Base-by-base conservation (phyloP, 2,888 invertebrate genomes). In the Mycalesis mineus region DNA sequence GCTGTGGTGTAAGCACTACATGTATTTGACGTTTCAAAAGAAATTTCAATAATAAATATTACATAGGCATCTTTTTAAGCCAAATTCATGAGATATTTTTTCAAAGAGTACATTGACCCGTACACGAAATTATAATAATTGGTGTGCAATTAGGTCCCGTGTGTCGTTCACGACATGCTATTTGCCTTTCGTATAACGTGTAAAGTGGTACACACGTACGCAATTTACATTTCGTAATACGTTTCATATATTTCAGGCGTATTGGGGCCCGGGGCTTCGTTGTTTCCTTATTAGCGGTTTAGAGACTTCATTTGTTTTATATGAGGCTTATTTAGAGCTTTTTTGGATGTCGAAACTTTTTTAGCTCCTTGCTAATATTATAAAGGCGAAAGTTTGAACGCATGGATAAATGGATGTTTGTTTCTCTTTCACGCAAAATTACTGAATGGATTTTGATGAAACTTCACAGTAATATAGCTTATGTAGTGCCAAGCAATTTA, bases 121-220 rank as follows among this genome's bases (percentile, higher is more conserved):
- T 11, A 36, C 9, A 36, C 9, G 7, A 22, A 42, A 42, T 42
- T 8, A 9, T 28, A 28, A 44, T 36, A 36, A 48, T n/a, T 17
- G 11, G 7, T 28, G 13, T 28, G 8, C 29, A 62, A 60, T 49
- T 17, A 11, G 0, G 2, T 7, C 36, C 62, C 68, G 68, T 68
- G 61, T 69, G 61, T 70, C 41, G 54, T 62, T 67, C 63, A 68
- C 68, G 67, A 69, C 69, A 69, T 61, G 69, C 68, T 74, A 71
- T 75, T 76, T 71, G 72, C 72, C 68, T 68, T 71, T 68, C 62
- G 66, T 68, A 70, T 65, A 48, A 60, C 66, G 72, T 75, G 79
- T 77, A 75, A 77, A 75, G 71, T 69, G 71, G 69, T 67, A 65
- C 61, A 67, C 72, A 61, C 61, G 61, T 61, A 61, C 47, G 52